Evolutionary conservation across 2,797 vertebrate genomes (phyloP), one percentile per base, ranked within the genome.

Genomic region (Artibeus lituratus): DNA sequence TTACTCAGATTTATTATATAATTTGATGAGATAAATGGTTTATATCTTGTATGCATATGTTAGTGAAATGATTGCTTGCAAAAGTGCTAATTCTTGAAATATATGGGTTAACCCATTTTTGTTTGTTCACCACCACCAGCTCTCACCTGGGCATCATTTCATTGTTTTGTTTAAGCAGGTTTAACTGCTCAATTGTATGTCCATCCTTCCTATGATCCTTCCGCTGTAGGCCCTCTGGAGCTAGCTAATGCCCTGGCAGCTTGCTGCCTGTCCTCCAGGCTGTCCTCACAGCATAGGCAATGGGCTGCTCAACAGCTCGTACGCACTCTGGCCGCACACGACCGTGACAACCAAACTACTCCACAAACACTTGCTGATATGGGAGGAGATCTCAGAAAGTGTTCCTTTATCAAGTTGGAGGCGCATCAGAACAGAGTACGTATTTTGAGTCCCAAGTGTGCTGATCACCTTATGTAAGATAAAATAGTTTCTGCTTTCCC

Each of bases 291-390:
- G 98, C 99, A 99, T 95, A 99, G 99, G 22, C 99, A 99, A 98
- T 99, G 99, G 99, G 99, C 99, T 4, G 99, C 99, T 5, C 99
- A 99, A 98, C 99, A 99, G 97, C 98, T 99, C 42, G 99, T 99
- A 32, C 99, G 99, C 91, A 99, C 99, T 8, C 99, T 99, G 57
- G 99, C 99, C 0, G 99, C 99, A 9, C 99, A 99, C 0, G 99
- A 99, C 97, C 99, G 99, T 0, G 99, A 99, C 98, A 99, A 99
- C 98, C 99, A 99, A 95, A 99, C 97, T 96, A 98, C 98, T 62
- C 99, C 99, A 1, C 99, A 99, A 98, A 99, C 99, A 69, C 99
- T 99, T 0, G 99, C 99, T 0, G 99, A 99, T 98, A 99, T 99
- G 99, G 99, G 99, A 29, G 99, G 99, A 78, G 99, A 99, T 97